Conservation (phyloP, 2,797 vertebrate species). For the Myripristis murdjan region DNA sequence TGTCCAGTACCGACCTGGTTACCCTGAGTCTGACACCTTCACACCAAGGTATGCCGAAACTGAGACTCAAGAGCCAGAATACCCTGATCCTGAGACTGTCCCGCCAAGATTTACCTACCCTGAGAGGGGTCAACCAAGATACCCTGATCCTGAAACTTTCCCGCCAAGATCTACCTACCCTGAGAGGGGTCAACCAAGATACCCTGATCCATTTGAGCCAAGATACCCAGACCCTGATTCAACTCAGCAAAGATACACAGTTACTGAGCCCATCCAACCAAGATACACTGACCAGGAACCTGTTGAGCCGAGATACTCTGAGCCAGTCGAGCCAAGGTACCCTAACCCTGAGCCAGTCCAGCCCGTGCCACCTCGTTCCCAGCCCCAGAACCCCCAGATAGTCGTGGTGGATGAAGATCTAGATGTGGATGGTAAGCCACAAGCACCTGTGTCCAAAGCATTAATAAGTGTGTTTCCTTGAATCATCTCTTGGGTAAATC, state of each 20-base stretch:
- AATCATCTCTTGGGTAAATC: neutral
- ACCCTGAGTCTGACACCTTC: conserved; percentile 8
- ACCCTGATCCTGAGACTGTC: conserved; percentile 11
- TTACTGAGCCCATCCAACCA: neutral
- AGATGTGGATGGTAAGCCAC: conserved; percentile 87
- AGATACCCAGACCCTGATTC: conserved; percentile 37
- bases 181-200: neutral
- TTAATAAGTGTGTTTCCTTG: neutral
- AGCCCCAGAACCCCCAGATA: conserved; percentile 84
- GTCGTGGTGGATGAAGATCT: conserved; percentile 89
- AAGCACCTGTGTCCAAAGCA: no score
- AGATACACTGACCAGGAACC: conserved; percentile 2
- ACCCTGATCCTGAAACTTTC: neutral
- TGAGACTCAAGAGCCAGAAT: neutral
- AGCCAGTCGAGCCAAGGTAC: conserved; percentile 6
- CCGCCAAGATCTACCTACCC: neutral
- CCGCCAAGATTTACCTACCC: neutral
- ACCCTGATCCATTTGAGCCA: neutral
- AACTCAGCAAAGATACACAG: neutral
- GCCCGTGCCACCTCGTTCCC: conserved; percentile 40
- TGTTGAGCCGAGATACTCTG: conserved; percentile 6
- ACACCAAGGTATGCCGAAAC: conserved; percentile 6
- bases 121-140: neutral
- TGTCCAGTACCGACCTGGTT: conserved; percentile 12
- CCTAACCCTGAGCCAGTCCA: conserved; percentile 64